Evolutionary conservation across 2,797 vertebrate species (phyloP).

Genomic region (Gallinago nigripennis): DNA sequence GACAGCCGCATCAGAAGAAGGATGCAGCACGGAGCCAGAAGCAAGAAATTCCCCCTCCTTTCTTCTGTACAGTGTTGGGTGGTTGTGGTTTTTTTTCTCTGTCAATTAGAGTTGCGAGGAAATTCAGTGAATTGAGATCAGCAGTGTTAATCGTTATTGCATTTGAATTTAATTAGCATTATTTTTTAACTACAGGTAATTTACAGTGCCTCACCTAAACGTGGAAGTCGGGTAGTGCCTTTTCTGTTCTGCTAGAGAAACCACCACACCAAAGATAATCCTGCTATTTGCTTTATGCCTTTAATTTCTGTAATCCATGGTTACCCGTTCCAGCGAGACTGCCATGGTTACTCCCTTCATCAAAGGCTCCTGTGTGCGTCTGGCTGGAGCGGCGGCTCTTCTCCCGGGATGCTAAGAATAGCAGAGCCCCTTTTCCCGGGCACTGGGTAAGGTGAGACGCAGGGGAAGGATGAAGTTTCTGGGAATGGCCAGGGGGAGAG

Average conservation of each 20-base stretch:
- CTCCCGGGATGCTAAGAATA: background rate
- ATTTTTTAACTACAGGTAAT: slow-evolving; percentile 56
- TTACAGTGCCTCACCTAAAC: slow-evolving; percentile 12
- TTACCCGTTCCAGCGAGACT: background rate
- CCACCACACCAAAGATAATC: background rate
- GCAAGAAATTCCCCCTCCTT: background rate
- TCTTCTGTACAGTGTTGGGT: background rate
- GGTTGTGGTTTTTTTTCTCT: background rate
- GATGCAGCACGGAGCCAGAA: background rate
- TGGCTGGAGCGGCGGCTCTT: background rate
- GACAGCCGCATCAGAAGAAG: background rate
- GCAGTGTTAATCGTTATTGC: slow-evolving; percentile 11
- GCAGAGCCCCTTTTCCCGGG: background rate
- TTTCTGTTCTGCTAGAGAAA: background rate
- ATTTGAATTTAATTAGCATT: slow-evolving; percentile 45
- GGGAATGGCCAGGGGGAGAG: background rate
- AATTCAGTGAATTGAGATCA: slow-evolving; percentile 25
- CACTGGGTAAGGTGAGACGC: background rate
- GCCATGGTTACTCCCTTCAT: slow-evolving; percentile 25
- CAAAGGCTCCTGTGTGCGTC: background rate
- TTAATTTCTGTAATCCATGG: background rate
- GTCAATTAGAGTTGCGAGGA: slow-evolving; percentile 15
- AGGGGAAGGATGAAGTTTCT: background rate
- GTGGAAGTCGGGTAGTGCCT: background rate
- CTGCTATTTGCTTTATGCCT: background rate